Evolutionary conservation across 2,888 invertebrate genomes (phyloP), one percentile per base, ranked within the genome.

Genomic region (Hesperia comma): DNA sequence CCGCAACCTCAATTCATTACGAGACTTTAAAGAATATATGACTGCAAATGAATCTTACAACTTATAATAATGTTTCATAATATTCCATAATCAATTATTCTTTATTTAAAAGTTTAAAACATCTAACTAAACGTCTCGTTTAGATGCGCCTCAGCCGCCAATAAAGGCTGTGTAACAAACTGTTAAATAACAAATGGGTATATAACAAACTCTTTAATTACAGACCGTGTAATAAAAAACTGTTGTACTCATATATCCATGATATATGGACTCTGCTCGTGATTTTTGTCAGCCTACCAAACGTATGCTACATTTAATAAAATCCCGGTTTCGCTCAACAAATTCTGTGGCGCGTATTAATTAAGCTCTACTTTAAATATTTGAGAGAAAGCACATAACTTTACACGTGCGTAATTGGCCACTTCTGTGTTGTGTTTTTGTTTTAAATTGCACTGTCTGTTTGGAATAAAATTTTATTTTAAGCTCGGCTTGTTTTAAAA

Each of bases 201-300:
- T n/a, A n/a, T 6, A 33, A 33, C 4, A 33, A 33, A 8, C 33
- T 33, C 6, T 33, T 6, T 2, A 33, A 6, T 8, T 2, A 33
- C 8, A 8, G 7, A 37, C 2, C 12, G 10, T 37, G 3, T 3
- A 12, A 37, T 37, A 37, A 37, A 8, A 37, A 37, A 12, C 37
- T 37, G 12, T 37, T n/a, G 7, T 26, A 14, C 14, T 21, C 10
- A 19, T 21, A 60, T 14, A 19, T n/a, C 40, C 15, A 14, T 32
- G 26, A 6, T 12, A 37, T n/a, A 43, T 51, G 19, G 15, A 56
- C 2, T 15, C 15, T 0, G 12, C 14, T 61, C 51, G 81, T 82
- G 83, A 89, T 89, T 90, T 88, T 89, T 86, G 84, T 87, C 83
- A 85, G 81, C 78, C 81, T 80, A 84, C 83, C 81, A 78, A 86